These are phyloP conservation scores for Campoplex capitator DNA, from an alignment of 2,888 invertebrate species.

Conservation along the genomic window DNA sequence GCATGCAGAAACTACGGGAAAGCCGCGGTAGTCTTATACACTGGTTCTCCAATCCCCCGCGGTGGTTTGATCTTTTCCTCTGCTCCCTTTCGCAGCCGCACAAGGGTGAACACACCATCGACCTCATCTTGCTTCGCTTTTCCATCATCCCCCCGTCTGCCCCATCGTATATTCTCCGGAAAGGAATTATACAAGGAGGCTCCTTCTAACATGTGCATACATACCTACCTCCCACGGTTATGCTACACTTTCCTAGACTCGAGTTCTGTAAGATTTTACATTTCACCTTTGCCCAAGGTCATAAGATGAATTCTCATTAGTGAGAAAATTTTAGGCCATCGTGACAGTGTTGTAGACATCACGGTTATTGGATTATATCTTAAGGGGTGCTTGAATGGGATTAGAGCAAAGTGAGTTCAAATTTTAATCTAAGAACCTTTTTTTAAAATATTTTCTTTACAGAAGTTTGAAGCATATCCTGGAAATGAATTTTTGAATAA, in stretches of 20 bases:
- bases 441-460: neutral
- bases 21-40: slow-evolving; percentile 63
- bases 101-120: slow-evolving; percentile 36
- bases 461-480: neutral
- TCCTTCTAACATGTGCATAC: slow-evolving; percentile 8
- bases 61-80: slow-evolving; percentile 77
- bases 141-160: slow-evolving; percentile 33
- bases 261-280: neutral
- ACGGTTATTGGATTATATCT: slow-evolving; percentile 7
- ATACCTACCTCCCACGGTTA: neutral
- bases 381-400: neutral
- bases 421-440: neutral
- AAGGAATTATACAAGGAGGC: slow-evolving; percentile 37
- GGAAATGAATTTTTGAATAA: neutral
- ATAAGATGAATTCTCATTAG: slow-evolving; percentile 2
- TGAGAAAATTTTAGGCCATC: slow-evolving; percentile 9
- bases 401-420: neutral
- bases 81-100: slow-evolving; percentile 61
- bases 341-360: neutral
- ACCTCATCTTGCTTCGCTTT: slow-evolving; percentile 56
- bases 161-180: slow-evolving; percentile 31
- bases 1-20: slow-evolving; percentile 74
- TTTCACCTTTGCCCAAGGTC: slow-evolving; percentile 5
- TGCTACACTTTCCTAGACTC: neutral
- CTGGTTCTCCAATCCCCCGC: slow-evolving; percentile 65